phyloP scores from a whole-genome alignment of 1,140 invertebrate species.

The Asobara japonica region DNA sequence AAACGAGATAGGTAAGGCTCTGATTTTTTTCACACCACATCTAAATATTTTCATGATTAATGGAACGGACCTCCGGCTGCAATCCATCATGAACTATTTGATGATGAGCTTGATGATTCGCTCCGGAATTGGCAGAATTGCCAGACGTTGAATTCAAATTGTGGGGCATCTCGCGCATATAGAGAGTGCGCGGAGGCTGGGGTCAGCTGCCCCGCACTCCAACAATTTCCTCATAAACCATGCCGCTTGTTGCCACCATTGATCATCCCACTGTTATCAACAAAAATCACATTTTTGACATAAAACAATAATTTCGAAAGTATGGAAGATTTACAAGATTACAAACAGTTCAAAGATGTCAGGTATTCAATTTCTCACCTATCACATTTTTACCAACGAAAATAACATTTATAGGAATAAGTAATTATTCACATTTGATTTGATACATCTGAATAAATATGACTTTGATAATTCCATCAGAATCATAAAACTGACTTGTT shows the following conservation, averaged over 20 bases:
- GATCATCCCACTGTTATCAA: conserved; percentile 48
- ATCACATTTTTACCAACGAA: too few species aligned
- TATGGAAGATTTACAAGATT: too few species aligned
- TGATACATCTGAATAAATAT: too few species aligned
- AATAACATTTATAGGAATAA: too few species aligned
- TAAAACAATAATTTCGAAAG: too few species aligned
- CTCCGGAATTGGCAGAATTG: conserved; percentile 58
- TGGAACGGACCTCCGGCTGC: conserved; percentile 56
- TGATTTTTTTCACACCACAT: neutral
- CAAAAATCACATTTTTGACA: neutral
- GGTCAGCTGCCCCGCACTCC: conserved; percentile 67
- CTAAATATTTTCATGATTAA: conserved; percentile 10
- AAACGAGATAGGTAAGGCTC: too few species aligned
- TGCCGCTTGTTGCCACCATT: conserved; percentile 61
- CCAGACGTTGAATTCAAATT: conserved; percentile 61
- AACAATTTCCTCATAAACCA: conserved; percentile 67
- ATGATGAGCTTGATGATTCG: conserved; percentile 64
- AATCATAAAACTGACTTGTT: too few species aligned
- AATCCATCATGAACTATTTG: conserved; percentile 55
- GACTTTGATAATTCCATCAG: too few species aligned
- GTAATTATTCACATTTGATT: too few species aligned
- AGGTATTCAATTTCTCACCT: too few species aligned
- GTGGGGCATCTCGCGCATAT: conserved; percentile 63
- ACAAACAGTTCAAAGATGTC: too few species aligned
- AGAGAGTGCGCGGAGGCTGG: conserved; percentile 65